A percentile compares a stretch with the other conserved stretches of the same genome.
Evolutionary conservation across 2,113 vertebrate species (phyloP).

Genomic region (Phylloscopus whistleri): DNA sequence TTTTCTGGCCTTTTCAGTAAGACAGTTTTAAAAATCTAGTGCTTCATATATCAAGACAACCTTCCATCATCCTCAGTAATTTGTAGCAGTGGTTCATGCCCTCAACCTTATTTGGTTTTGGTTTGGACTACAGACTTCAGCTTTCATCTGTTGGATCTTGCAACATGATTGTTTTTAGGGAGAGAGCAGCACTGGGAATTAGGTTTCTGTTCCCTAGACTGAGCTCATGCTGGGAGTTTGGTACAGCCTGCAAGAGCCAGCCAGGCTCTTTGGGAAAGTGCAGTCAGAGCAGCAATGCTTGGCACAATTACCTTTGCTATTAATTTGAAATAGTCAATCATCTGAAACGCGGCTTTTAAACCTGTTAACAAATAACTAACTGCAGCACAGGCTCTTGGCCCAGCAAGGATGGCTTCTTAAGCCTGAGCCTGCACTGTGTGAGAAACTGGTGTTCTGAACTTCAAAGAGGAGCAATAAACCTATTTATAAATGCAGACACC

Average conservation of each 20-base stretch:
- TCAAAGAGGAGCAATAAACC: conserved; percentile 26
- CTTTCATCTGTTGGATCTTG: not conserved
- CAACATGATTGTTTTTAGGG: not conserved
- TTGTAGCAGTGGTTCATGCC: not conserved
- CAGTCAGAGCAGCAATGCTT: not conserved
- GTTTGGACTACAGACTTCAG: not conserved
- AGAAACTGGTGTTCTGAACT: not conserved
- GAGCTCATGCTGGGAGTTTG: not conserved
- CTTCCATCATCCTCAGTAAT: not conserved
- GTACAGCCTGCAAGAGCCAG: not conserved
- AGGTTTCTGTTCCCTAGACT: not conserved
- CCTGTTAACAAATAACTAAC: conserved; percentile 27
- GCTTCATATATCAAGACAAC: not conserved
- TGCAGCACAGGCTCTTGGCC: not conserved
- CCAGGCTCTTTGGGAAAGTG: not conserved
- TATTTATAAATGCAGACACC: conserved; percentile 37
- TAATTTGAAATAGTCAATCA: not conserved
- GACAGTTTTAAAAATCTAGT: not conserved
- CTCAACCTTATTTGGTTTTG: not conserved
- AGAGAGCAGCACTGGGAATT: not conserved
- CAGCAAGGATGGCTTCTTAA: not conserved
- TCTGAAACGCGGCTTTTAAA: not conserved
- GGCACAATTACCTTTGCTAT: not conserved
- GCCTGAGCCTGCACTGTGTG: not conserved
- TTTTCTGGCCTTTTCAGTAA: not conserved